phyloP scores from a whole-genome alignment of 2,888 invertebrate genomes.

The Drosophila buzzatii region DNA sequence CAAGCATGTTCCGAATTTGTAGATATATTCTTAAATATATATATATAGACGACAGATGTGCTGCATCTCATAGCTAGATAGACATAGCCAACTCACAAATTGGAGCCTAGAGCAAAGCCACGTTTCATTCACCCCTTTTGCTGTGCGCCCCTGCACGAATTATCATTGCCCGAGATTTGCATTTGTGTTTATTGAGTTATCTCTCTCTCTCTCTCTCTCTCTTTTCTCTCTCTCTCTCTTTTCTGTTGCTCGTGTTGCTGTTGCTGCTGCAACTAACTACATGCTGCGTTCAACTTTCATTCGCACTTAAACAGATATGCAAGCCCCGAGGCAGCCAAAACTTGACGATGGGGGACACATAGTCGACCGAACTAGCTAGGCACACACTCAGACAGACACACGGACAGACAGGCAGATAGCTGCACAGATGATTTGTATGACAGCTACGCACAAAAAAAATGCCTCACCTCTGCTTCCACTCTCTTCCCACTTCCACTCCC shows the following conservation, averaged over 20 bases:
- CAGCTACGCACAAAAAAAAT: slow-evolving; percentile 57
- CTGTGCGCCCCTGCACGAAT: slow-evolving; percentile 6
- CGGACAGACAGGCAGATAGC: slow-evolving; percentile 27
- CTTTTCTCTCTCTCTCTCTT: slow-evolving; percentile 49
- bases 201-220: slow-evolving; percentile 44
- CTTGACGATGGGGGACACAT: slow-evolving; percentile 56
- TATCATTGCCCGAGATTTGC: slow-evolving; percentile 61
- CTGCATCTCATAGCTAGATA: slow-evolving; percentile 16
- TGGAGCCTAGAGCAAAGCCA: slow-evolving; percentile 19
- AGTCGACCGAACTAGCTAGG: not conserved
- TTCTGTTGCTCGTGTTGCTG: not conserved
- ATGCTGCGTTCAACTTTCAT: slow-evolving; percentile 57
- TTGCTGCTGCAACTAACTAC: slow-evolving; percentile 61
- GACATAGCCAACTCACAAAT: slow-evolving; percentile 2
- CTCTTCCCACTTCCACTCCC: not conserved
- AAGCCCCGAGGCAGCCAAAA: slow-evolving; percentile 52
- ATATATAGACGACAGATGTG: not conserved
- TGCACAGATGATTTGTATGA: slow-evolving; percentile 75
- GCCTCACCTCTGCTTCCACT: not conserved
- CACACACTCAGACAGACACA: slow-evolving; percentile 6
- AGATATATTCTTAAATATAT: not conserved
- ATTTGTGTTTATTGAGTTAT: slow-evolving; percentile 79
- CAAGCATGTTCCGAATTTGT: not conserved
- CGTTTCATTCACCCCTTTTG: not conserved
- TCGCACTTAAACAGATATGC: slow-evolving; percentile 70